Conservation (phyloP, 2,888 invertebrate species). For the Microdon myrmicae region DNA sequence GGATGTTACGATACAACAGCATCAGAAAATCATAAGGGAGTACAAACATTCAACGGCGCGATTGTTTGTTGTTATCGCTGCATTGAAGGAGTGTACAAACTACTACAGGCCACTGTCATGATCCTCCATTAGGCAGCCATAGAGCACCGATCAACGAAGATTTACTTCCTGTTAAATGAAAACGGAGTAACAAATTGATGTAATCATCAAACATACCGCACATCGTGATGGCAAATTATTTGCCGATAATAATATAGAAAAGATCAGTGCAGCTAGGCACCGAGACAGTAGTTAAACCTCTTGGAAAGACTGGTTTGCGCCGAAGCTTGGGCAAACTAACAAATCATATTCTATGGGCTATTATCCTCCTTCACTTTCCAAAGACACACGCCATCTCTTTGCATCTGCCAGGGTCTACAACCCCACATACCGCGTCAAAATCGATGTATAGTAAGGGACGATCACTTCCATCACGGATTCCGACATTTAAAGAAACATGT, state of each 20-base stretch:
- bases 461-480: neutral
- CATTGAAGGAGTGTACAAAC: neutral
- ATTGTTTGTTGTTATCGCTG: conserved; percentile 27
- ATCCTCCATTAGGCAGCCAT: conserved; percentile 42
- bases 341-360: neutral
- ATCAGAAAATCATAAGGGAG: conserved; percentile 21
- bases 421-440: too few species aligned
- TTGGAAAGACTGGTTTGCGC: neutral
- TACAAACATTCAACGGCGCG: conserved; percentile 22
- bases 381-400: conserved; percentile 7
- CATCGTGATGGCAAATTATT: conserved; percentile 22
- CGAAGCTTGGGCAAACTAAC: neutral
- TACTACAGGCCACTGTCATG: conserved; percentile 23
- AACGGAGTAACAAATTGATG: conserved; percentile 21
- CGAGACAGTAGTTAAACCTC: neutral
- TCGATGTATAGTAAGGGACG: too few species aligned
- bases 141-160: conserved; percentile 21
- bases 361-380: conserved; percentile 4
- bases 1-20: conserved; percentile 20
- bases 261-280: conserved; percentile 17
- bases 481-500: conserved; percentile 4
- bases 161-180: neutral
- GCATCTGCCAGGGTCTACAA: too few species aligned
- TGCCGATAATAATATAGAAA: conserved; percentile 13
- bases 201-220: conserved; percentile 38